Evolutionary conservation across 2,113 vertebrate species (phyloP), one percentile per base, ranked within the genome.

Genomic region (Okapia johnstoni): DNA sequence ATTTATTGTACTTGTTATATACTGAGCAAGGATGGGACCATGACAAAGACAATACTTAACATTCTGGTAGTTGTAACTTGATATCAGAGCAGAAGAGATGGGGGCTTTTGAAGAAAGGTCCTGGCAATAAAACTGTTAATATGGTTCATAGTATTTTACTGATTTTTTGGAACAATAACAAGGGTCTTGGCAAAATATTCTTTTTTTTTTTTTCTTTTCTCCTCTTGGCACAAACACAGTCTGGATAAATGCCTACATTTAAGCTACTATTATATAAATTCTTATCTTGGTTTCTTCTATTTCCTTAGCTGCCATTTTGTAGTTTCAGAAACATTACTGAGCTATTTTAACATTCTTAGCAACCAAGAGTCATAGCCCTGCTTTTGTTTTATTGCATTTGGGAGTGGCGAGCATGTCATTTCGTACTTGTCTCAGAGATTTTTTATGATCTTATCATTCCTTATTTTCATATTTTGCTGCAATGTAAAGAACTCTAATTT

Each of bases 231-330:
- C 21, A 93, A 83, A 85, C 60, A 36, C 30, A 52, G 85, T 89
- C 93, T 96, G 90, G 94, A 83, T 97, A 33, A 94, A 63, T 95
- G 90, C 70, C 90, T 90, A 7, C 46, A 96, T 96, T 88, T 92
- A 76, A 96, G 55, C 88, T 94, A 55, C 58, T 85, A 19, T 96
- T 83, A 55, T 60, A 19, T 88, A 81, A 94, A 55, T 94, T 95
- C 57, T 93, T 92, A 92, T 93, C 83, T 95, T 50, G 54, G 7
- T 96, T 93, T 43, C 63, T 97, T 88, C 30, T 61, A 0, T 36
- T 95, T 98, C 96, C 89, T 98, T 98, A 40, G 77, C 25, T 98
- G 79, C 76, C 10, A 1, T 96, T 93, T 93, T 77, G 91, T 92
- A 93, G 25, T 91, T 46, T 63, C 15, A 87, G 73, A 94, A 96